A percentile compares a stretch with the other conserved stretches of the same genome.
These are phyloP conservation scores for Ascaphus truei DNA, from an alignment of 2,113 vertebrate species.

Conservation along the genomic window DNA sequence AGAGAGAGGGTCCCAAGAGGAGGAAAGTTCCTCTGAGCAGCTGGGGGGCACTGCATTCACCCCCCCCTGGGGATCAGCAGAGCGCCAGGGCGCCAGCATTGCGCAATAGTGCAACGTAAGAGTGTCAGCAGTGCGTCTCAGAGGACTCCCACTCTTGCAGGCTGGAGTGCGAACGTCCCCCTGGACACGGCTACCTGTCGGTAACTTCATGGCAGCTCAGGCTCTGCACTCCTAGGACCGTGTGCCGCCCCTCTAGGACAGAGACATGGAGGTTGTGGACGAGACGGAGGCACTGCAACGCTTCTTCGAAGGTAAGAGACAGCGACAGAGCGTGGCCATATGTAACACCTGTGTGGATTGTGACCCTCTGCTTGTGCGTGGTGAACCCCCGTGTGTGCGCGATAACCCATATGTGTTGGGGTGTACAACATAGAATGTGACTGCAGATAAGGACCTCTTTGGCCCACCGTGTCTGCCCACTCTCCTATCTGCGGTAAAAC, in stretches of 20 bases:
- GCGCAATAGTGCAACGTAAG: not conserved
- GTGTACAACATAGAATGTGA: too few species aligned
- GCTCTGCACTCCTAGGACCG: constrained; percentile 65
- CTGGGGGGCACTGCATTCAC: not conserved
- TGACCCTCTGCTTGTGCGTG: too few species aligned
- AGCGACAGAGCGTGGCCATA: not conserved
- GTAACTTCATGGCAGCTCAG: constrained; percentile 69
- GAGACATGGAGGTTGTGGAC: constrained; percentile 94
- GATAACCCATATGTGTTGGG: too few species aligned
- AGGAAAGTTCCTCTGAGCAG: not conserved
- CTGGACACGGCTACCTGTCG: not conserved
- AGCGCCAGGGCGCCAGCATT: too few species aligned
- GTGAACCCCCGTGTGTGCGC: too few species aligned
- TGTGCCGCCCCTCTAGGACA: constrained; percentile 32
- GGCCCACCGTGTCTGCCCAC: too few species aligned
- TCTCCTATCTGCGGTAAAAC: too few species aligned
- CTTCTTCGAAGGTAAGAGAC: constrained; percentile 90
- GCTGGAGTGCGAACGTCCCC: constrained; percentile 43
- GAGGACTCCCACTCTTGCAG: constrained; percentile 37
- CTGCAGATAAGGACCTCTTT: too few species aligned
- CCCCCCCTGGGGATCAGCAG: not conserved
- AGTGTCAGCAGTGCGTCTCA: constrained; percentile 50
- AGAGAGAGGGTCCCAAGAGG: not conserved
- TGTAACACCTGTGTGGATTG: too few species aligned
- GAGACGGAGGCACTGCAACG: constrained; percentile 96